Conservation (phyloP, 2,888 invertebrate genomes). For the Mimachlamys varia region DNA sequence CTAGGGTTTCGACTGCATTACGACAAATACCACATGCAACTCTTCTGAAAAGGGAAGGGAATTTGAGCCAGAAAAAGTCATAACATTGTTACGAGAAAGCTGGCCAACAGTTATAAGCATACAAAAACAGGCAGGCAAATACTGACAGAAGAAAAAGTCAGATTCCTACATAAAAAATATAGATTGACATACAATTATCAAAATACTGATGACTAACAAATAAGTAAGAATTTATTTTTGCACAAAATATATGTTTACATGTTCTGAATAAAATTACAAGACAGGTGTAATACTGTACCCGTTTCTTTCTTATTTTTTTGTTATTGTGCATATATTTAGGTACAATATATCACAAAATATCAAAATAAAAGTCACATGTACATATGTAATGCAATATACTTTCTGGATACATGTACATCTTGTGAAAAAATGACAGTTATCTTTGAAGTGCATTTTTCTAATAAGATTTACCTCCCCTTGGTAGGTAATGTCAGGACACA, state of each 20-base stretch:
- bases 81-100: too few relatives aligned
- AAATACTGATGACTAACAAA: too few relatives aligned
- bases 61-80: too few relatives aligned
- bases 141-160: background rate
- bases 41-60: too few relatives aligned
- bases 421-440: background rate
- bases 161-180: background rate
- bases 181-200: too few relatives aligned
- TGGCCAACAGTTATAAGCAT: too few relatives aligned
- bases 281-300: background rate
- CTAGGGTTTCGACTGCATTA: too few relatives aligned
- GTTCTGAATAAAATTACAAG: background rate
- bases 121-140: too few relatives aligned
- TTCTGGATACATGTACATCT: background rate
- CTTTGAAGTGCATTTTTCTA: background rate
- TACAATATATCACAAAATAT: background rate
- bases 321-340: background rate
- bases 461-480: slow-evolving; percentile 7
- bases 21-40: too few relatives aligned
- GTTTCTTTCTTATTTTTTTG: too few relatives aligned
- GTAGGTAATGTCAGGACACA: background rate
- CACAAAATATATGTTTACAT: background rate
- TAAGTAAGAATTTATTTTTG: too few relatives aligned
- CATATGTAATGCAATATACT: background rate
- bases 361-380: background rate